Evolutionary conservation across 35 echinoderm and acorn worm species (phyloP).

Genomic region (Lytechinus pictus): DNA sequence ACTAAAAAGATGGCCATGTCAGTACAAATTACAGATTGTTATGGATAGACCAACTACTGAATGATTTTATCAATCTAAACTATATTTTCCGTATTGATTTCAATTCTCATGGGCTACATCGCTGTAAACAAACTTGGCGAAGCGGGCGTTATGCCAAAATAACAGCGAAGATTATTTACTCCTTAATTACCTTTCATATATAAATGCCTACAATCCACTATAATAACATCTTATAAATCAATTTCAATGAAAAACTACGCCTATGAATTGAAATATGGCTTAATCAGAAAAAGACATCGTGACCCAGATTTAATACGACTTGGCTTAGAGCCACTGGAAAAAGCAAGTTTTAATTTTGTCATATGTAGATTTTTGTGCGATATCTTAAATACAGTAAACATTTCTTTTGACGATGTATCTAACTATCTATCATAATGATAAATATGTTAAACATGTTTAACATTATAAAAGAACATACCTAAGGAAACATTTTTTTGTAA

Average conservation of each 20-base stretch:
- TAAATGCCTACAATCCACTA: background rate
- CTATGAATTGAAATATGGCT: background rate
- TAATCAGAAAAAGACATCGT: background rate
- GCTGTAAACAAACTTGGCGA: background rate
- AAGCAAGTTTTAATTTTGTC: no score
- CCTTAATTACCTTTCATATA: background rate
- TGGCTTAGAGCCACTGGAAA: background rate
- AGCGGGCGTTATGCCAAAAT: background rate
- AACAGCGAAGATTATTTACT: background rate
- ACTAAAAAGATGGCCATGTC: no score
- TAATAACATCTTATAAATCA: background rate
- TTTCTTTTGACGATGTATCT: no score
- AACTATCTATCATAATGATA: no score
- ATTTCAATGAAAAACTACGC: background rate
- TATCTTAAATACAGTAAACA: no score
- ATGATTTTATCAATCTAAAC: background rate
- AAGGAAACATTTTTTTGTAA: no score
- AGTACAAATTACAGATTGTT: no score
- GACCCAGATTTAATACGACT: background rate
- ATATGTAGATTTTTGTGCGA: no score
- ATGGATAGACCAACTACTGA: no score
- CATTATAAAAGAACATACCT: no score
- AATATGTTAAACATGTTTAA: no score
- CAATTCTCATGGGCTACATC: background rate
- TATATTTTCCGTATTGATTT: background rate